These are phyloP conservation scores for Sebastiscus albofasciatus DNA, from an alignment of 2,797 vertebrate genomes.

Conservation along the genomic window DNA sequence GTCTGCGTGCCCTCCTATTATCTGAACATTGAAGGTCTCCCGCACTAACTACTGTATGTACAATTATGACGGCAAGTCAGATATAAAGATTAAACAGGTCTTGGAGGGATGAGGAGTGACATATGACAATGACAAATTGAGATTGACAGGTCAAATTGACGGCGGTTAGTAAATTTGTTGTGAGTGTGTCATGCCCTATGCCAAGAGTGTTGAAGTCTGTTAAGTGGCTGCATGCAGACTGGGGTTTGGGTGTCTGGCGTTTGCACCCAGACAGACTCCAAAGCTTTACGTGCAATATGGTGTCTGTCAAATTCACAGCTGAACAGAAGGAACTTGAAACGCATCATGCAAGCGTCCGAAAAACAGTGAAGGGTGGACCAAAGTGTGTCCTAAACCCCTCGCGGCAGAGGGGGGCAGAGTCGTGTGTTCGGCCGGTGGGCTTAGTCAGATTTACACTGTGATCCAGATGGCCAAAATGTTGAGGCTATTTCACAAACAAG, in stretches of 20 bases:
- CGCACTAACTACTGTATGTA: background rate
- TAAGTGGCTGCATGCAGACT: constrained; percentile 29
- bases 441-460: constrained; percentile 52
- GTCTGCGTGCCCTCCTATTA: constrained; percentile 11
- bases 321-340: constrained; percentile 57
- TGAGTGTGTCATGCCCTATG: constrained; percentile 28
- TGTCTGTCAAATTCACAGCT: constrained; percentile 62
- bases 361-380: constrained; percentile 37
- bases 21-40: constrained; percentile 13
- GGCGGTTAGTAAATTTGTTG: constrained; percentile 3
- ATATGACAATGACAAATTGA: constrained; percentile 18
- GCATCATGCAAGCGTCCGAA: constrained; percentile 12
- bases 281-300: constrained; percentile 72
- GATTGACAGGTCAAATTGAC: constrained; percentile 40
- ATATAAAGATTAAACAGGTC: background rate
- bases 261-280: constrained; percentile 56
- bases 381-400: constrained; percentile 37
- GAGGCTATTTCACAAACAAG: constrained; percentile 34
- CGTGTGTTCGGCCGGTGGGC: constrained; percentile 14
- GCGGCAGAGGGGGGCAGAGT: constrained; percentile 20
- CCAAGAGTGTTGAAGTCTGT: constrained; percentile 24
- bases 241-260: constrained; percentile 49
- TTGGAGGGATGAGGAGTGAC: background rate
- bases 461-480: constrained; percentile 58
- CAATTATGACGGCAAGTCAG: background rate